A percentile compares a stretch with the other conserved stretches of the same genome.
Conservation (phyloP, 2,797 vertebrate species). For the Coilia nasus region DNA sequence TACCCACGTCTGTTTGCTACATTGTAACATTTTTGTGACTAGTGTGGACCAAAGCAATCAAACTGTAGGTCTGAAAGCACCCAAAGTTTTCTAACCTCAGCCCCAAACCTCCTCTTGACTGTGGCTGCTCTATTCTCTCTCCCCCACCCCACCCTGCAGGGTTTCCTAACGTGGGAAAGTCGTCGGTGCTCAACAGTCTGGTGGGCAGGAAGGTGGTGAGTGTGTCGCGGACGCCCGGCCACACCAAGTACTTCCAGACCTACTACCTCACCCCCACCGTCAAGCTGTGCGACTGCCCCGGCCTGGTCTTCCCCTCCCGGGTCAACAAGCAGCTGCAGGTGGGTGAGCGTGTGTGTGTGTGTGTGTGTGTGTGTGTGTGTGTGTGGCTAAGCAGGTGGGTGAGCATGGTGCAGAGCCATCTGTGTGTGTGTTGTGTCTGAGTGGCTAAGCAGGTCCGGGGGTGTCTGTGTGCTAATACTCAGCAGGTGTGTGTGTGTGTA, state of each 20-base stretch:
- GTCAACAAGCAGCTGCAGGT: conserved; percentile 88
- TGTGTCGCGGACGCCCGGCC: conserved; percentile 90
- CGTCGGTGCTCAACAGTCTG: conserved; percentile 88
- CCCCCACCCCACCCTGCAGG: conserved; percentile 64
- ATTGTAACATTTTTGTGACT: too few relatives aligned
- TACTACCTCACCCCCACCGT: conserved; percentile 91
- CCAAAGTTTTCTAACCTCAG: background rate
- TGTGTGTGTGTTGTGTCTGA: background rate
- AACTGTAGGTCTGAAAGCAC: too few relatives aligned
- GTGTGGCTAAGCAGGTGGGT: background rate
- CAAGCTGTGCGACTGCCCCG: conserved; percentile 92
- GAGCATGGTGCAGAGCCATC: background rate
- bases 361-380: background rate
- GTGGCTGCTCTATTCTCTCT: background rate
- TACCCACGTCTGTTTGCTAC: too few relatives aligned
- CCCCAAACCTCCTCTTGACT: background rate
- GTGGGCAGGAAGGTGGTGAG: conserved; percentile 91
- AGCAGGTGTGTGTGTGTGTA: background rate
- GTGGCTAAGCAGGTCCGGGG: background rate
- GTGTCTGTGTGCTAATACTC: background rate
- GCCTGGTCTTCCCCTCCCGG: conserved; percentile 87
- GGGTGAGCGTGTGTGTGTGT: conserved; percentile 24
- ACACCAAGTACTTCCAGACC: conserved; percentile 97
- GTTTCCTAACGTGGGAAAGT: conserved; percentile 92
- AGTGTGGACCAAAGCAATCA: too few relatives aligned